Conservation (phyloP, 2,888 invertebrate genomes). For the Pilophorus perplexus region DNA sequence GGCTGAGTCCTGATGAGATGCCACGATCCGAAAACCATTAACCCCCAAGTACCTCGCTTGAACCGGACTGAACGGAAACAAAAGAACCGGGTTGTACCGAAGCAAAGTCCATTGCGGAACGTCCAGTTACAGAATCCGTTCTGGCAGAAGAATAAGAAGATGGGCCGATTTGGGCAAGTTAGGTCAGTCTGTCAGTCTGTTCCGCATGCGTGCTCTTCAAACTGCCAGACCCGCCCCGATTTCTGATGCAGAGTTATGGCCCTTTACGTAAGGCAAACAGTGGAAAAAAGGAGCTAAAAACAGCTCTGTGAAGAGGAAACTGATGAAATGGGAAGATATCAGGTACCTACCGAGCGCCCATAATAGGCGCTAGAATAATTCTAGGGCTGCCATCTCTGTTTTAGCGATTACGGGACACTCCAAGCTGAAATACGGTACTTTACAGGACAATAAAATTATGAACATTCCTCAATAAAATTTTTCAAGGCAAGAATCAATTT, state of each 20-base stretch:
- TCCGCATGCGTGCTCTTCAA: conserved; percentile 11
- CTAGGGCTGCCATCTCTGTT: too few species aligned
- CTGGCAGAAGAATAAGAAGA: not conserved
- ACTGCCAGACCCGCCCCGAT: conserved; percentile 21
- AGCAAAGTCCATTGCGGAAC: not conserved
- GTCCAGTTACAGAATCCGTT: not conserved
- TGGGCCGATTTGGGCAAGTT: not conserved
- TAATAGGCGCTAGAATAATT: too few species aligned
- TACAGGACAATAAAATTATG: too few species aligned
- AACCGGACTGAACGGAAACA: too few species aligned
- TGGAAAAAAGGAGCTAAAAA: not conserved
- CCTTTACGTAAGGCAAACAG: not conserved
- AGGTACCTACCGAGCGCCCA: too few species aligned
- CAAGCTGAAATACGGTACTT: too few species aligned
- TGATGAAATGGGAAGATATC: not conserved
- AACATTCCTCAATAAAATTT: too few species aligned
- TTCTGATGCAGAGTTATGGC: not conserved
- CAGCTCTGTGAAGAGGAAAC: not conserved
- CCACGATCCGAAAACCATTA: too few species aligned
- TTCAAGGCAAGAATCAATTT: too few species aligned
- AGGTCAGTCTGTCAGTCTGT: conserved; percentile 7
- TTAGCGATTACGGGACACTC: too few species aligned
- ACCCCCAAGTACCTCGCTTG: too few species aligned
- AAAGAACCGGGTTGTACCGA: not conserved
- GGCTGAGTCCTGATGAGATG: too few species aligned